Evolutionary conservation across 1,140 invertebrate species (phyloP).

Genomic region (Galendromus occidentalis): DNA sequence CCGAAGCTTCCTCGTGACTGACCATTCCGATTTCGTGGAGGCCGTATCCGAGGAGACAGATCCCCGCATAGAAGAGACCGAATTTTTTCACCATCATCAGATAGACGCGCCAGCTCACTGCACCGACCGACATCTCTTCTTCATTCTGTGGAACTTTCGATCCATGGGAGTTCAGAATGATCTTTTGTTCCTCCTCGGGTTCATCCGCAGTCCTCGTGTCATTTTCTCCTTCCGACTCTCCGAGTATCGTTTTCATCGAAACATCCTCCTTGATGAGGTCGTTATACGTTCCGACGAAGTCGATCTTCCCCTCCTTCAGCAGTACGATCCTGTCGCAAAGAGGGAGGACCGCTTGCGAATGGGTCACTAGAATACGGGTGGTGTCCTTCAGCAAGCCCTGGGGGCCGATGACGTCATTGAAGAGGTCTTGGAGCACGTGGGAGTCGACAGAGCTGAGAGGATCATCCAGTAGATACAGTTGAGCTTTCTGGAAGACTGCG

Average conservation of each 20-base stretch:
- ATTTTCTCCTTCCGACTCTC: conserved; percentile 25
- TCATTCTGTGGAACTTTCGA: neutral
- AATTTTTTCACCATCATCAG: neutral
- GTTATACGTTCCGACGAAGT: conserved; percentile 24
- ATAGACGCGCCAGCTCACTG: neutral
- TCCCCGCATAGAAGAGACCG: neutral
- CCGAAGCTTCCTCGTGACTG: too few relatives aligned
- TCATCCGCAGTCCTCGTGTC: neutral
- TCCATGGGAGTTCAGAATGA: neutral
- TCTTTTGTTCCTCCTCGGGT: neutral
- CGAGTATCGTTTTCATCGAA: conserved; percentile 20
- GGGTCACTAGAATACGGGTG: conserved; percentile 30
- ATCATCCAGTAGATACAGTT: conserved; percentile 83
- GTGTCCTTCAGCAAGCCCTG: conserved; percentile 49
- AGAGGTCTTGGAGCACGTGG: conserved; percentile 85
- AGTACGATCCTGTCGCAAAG: conserved; percentile 28
- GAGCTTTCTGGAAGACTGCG: conserved; percentile 71
- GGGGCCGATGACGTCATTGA: conserved; percentile 65
- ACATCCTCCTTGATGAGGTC: conserved; percentile 21
- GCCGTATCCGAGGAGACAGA: neutral
- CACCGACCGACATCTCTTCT: neutral
- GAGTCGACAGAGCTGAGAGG: conserved; percentile 84
- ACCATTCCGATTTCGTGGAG: neutral
- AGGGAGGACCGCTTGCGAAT: conserved; percentile 29
- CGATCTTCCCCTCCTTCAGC: conserved; percentile 25